Evolutionary conservation across 2,113 vertebrate genomes (phyloP).

Genomic region (Gorsachius goisagi): DNA sequence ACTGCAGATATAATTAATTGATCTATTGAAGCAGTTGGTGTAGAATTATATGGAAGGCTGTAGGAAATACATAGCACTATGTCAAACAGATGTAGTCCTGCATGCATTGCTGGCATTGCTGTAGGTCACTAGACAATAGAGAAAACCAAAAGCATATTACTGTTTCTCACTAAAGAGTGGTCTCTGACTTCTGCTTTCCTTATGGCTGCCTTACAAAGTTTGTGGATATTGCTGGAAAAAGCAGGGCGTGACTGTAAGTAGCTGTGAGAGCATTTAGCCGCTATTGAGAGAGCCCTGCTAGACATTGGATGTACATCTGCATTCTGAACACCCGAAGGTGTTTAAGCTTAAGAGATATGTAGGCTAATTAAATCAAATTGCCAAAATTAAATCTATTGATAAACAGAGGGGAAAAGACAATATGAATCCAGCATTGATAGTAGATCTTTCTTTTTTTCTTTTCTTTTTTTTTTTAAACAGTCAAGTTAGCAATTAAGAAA

Average conservation of each 20-base stretch:
- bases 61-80: neutral
- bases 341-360: neutral
- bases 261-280: neutral
- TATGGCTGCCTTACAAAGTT: neutral
- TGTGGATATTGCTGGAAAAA: neutral
- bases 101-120: neutral
- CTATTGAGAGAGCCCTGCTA: neutral
- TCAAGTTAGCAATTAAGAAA: neutral
- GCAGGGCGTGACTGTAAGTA: neutral
- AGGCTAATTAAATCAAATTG: neutral
- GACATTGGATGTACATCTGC: neutral
- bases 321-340: neutral
- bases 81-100: neutral
- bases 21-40: neutral
- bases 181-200: neutral
- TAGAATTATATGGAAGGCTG: neutral
- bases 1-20: neutral
- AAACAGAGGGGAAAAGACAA: neutral
- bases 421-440: neutral
- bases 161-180: neutral
- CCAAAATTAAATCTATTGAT: neutral
- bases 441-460: neutral
- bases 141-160: neutral
- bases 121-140: neutral
- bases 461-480: neutral